A percentile compares a stretch with the other conserved stretches of the same genome.
phyloP scores from a whole-genome alignment of 53 echinoderm and acorn worm species.

The Mesocentrotus franciscanus region DNA sequence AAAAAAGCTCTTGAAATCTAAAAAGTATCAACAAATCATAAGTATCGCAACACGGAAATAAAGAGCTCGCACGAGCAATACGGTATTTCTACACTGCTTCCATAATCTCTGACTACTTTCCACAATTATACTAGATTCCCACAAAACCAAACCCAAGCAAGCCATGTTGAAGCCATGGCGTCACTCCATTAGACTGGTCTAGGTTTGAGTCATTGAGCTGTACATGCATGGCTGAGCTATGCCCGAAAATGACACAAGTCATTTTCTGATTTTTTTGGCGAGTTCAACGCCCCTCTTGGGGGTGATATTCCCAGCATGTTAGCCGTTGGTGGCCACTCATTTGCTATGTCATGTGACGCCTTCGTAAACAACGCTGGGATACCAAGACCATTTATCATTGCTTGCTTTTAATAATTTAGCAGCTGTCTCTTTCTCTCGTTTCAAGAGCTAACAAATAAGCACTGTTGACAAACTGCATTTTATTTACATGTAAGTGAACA shows the following conservation, averaged over 20 bases:
- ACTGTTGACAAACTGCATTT: neutral
- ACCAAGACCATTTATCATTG: neutral
- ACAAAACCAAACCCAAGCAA: slow-evolving; percentile 18
- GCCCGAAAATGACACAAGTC: neutral
- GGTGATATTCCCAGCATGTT: neutral
- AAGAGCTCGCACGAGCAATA: too few species aligned
- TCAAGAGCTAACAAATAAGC: neutral
- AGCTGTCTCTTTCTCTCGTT: neutral
- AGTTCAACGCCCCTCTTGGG: slow-evolving; percentile 8
- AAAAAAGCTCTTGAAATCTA: too few species aligned
- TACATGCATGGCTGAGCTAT: neutral
- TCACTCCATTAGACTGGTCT: neutral
- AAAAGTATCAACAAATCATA: too few species aligned
- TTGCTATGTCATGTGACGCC: neutral
- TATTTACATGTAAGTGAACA: too few species aligned
- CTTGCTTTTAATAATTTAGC: neutral
- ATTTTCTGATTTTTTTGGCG: neutral
- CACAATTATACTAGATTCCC: neutral
- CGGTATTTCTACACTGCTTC: neutral
- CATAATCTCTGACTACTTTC: neutral
- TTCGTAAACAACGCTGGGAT: neutral
- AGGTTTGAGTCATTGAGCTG: slow-evolving; percentile 7
- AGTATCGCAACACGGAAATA: too few species aligned
- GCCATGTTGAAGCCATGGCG: neutral
- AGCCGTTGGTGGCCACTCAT: neutral